Conservation (phyloP, 2,113 vertebrate genomes). For the Loxodonta africana region DNA sequence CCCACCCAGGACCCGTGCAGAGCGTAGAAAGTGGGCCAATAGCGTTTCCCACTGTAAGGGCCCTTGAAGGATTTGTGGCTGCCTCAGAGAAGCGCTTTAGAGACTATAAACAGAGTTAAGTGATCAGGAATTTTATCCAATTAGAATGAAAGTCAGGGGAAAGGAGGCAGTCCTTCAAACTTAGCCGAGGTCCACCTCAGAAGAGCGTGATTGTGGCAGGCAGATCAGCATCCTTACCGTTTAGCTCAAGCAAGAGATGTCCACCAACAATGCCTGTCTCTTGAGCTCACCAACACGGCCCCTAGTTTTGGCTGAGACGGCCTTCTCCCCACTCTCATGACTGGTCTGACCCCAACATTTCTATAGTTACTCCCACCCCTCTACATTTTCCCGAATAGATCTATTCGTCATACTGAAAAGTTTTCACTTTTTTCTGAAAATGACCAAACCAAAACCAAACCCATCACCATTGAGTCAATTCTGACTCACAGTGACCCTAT, state of each 20-base stretch:
- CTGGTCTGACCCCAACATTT: neutral
- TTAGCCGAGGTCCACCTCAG: neutral
- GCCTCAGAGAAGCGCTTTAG: neutral
- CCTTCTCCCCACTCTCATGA: neutral
- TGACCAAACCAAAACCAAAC: no score
- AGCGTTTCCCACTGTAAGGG: neutral
- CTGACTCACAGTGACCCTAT: no score
- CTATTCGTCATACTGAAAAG: neutral
- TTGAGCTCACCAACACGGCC: neutral
- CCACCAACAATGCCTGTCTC: neutral
- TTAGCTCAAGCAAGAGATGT: neutral
- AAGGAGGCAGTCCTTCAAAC: neutral
- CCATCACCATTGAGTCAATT: no score
- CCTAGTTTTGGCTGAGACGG: neutral
- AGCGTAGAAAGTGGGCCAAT: neutral
- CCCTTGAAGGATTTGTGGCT: constrained; percentile 67
- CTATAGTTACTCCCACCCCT: no score
- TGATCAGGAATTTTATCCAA: constrained; percentile 53
- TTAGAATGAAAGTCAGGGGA: neutral
- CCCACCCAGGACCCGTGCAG: fast-evolving
- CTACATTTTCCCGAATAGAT: neutral
- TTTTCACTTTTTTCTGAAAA: neutral
- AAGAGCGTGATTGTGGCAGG: fast-evolving
- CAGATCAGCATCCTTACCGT: neutral
- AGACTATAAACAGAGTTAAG: constrained; percentile 41